Evolutionary conservation across 2,797 vertebrate genomes (phyloP), one percentile per base, ranked within the genome.

Genomic region (Mus minutoides): DNA sequence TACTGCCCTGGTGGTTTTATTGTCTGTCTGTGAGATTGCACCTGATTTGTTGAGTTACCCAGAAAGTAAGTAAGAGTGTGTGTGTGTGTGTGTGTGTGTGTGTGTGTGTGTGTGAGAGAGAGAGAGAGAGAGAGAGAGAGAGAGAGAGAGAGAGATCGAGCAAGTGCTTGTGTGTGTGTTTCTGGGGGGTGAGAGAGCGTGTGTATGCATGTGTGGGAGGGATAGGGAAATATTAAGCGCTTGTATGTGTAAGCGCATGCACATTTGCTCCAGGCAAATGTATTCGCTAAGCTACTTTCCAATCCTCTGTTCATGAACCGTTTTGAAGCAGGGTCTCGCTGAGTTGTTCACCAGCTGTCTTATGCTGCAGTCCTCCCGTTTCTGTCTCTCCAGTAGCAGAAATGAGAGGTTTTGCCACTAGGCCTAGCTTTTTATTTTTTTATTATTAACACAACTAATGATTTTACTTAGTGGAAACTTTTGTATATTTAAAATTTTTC

Each of bases 401-500:
- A 40, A 56, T 21, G 21, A 56, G 0, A 54, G 24, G 22, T 37
- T 86, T 67, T 22, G 46, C 58, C 37, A 64, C 29, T 31, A 83
- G 56, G 12, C n/a, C 54, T 13, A 26, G 22, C 79, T 40, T 58
- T 78, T 52, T 54, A 79, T 22, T n/a, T 85, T 85, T 85, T 85
- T 52, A n/a, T 82, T 87, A 75, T 91, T 90, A 94, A 83, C 17
- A 11, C 64, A 52, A 88, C n/a, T 37, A 62, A 31, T 86, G 21
- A 79, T 88, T 96, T 92, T 94, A 64, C 43, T 67, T 69, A 85
- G 34, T 85, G 62, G 43, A 49, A 85, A 12, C 62, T 85, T 84
- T 85, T 67, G 46, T 85, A 43, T 82, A 34, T 49, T 84, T 22
- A 85, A 58, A 80, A 13, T 37, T 40, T 58, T 82, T 24, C n/a